Base-by-base conservation (phyloP, 1,140 invertebrate species). In the Planococcus citri region DNA sequence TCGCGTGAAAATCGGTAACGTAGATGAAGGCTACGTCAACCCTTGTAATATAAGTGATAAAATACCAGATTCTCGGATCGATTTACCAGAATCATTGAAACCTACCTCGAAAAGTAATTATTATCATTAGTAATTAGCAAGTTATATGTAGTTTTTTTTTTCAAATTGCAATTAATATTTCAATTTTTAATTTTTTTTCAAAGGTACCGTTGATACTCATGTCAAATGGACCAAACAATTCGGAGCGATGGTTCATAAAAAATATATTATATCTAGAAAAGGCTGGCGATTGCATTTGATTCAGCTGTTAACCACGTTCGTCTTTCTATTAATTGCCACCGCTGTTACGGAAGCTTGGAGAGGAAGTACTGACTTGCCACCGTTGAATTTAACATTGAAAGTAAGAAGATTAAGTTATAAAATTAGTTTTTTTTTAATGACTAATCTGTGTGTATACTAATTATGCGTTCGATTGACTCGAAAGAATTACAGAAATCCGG, bases 201-300 rank as follows among this genome's bases (percentile, higher is more conserved):
- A n/a, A 51, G 41, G 41, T 51, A 51, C 41, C 17, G 60, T n/a
- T 33, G 72, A 14, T 12, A 80, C 72, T 69, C 82, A 82, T 0
- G 74, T 75, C 69, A 74, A 84, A 41, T 75, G 80, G 3, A 73
- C 72, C 14, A 85, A 85, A 68, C 86, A 88, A 75, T 83, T 83
- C 74, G 77, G 77, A 27, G 86, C 84, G 0, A 86, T 87, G 81
- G 75, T 87, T 21, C 76, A 85, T 27, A 88, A 88, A 73, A 82
- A 85, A 69, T 73, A 80, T 1, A 78, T 85, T 12, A 82, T 82
- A 9, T 78, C 83, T 0, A 78, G 78, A 68, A 77, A 85, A 33
- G 83, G 83, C 29, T 84, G 83, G 78, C 69, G 84, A 1, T 73
- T 83, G 0, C 77, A 82, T 0, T 67, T 84, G 0, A 80, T 85